These are phyloP conservation scores for Brenthis daphne DNA, from an alignment of 2,888 invertebrate species.

Conservation along the genomic window DNA sequence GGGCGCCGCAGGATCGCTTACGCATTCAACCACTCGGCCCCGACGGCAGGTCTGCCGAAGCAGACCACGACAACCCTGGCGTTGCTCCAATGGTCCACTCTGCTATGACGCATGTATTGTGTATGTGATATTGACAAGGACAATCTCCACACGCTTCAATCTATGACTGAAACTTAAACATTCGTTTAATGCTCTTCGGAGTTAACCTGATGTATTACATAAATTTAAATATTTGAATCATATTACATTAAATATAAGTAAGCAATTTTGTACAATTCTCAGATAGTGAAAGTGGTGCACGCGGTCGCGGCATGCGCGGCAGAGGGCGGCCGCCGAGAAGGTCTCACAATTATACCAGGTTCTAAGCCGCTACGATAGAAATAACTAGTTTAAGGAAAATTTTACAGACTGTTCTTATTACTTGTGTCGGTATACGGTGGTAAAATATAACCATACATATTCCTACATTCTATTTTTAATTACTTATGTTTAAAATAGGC, in stretches of 20 bases:
- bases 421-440: conserved; percentile 12
- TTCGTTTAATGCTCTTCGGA: no score
- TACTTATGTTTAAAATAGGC: conserved; percentile 18
- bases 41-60: no score
- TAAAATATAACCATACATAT: conserved; percentile 16
- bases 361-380: conserved; percentile 46
- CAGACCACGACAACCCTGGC: no score
- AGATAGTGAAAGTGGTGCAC: conserved; percentile 73
- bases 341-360: conserved; percentile 65
- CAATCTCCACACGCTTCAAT: no score
- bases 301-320: conserved; percentile 69
- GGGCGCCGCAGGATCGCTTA: no score
- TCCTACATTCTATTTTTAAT: conserved; percentile 23
- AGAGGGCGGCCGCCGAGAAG: conserved; percentile 68
- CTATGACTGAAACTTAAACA: no score
- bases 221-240: not conserved
- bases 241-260: not conserved
- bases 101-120: no score
- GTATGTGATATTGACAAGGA: no score
- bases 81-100: no score
- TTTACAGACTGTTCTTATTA: conserved; percentile 25
- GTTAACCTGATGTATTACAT: no score
- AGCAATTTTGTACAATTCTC: conserved; percentile 31
- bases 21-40: no score
- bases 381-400: conserved; percentile 10